Evolutionary conservation across 2,888 invertebrate species (phyloP).

Genomic region (Odontothrips loti): DNA sequence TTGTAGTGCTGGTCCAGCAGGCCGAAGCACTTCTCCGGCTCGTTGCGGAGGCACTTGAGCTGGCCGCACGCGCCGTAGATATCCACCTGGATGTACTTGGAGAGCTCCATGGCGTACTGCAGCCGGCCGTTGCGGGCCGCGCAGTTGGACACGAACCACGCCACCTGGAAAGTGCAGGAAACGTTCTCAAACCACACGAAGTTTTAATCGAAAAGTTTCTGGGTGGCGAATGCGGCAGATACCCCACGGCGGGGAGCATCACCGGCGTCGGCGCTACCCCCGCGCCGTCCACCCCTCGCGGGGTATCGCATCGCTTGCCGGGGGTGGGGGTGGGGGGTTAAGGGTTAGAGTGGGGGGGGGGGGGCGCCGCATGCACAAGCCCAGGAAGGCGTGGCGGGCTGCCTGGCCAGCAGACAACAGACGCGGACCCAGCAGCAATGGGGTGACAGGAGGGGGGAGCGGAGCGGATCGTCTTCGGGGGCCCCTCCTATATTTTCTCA

Average conservation of each 20-base stretch:
- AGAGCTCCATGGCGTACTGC: constrained; percentile 79
- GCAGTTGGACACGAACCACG: constrained; percentile 98
- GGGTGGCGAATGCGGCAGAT: too few relatives aligned
- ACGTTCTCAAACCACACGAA: neutral
- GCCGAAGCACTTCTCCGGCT: constrained; percentile 78
- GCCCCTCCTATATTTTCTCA: too few relatives aligned
- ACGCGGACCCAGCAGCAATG: too few relatives aligned
- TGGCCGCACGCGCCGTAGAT: constrained; percentile 89
- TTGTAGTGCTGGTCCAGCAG: constrained; percentile 90
- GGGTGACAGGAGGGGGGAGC: too few relatives aligned
- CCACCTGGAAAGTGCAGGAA: constrained; percentile 56
- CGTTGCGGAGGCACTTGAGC: constrained; percentile 72
- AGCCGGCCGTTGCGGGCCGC: constrained; percentile 85
- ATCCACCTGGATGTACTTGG: constrained; percentile 82
- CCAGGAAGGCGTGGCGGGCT: too few relatives aligned
- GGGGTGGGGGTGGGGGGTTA: neutral
- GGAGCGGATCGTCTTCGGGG: too few relatives aligned
- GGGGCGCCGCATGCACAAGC: neutral
- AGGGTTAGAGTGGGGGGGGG: neutral
- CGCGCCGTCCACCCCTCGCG: neutral
- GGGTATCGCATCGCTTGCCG: neutral
- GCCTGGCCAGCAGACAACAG: too few relatives aligned
- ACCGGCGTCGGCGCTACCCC: neutral
- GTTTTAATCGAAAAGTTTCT: too few relatives aligned
- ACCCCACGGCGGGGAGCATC: neutral